Evolutionary conservation across 2,888 invertebrate genomes (phyloP).

Genomic region (Cantharis rufa): DNA sequence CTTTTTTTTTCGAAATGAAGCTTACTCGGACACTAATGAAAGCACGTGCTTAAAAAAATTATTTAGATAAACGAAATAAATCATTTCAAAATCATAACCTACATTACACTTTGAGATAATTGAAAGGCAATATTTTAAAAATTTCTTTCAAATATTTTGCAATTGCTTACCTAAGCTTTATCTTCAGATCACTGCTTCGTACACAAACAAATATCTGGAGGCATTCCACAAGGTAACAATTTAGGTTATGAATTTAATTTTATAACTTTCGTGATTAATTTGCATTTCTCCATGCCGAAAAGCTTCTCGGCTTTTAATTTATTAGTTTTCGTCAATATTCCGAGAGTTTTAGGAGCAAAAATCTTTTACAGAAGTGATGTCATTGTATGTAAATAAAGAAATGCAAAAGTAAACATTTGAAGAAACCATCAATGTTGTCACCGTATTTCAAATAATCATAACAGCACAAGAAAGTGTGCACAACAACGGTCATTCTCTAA

Average conservation of each 20-base stretch:
- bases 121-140: neutral
- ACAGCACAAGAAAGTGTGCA: constrained; percentile 21
- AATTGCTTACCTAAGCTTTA: neutral
- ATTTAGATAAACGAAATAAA: neutral
- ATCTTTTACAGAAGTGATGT: constrained; percentile 11
- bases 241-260: neutral
- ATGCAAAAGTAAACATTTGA: constrained; percentile 32
- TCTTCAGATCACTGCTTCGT: neutral
- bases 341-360: neutral
- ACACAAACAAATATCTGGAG: neutral
- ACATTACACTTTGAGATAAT: neutral
- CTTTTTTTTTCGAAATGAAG: constrained; percentile 29
- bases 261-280: neutral
- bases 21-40: constrained; percentile 22
- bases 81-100: neutral
- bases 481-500: constrained; percentile 30
- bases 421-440: constrained; percentile 33
- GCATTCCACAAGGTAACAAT: neutral
- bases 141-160: neutral
- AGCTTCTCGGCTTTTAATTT: neutral
- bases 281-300: neutral
- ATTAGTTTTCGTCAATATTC: neutral
- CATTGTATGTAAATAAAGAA: constrained; percentile 25
- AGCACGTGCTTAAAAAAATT: constrained; percentile 11
- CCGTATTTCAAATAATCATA: constrained; percentile 20